Evolutionary conservation across 2,888 invertebrate genomes (phyloP), one percentile per base, ranked within the genome.

Genomic region (Tipula unca): DNA sequence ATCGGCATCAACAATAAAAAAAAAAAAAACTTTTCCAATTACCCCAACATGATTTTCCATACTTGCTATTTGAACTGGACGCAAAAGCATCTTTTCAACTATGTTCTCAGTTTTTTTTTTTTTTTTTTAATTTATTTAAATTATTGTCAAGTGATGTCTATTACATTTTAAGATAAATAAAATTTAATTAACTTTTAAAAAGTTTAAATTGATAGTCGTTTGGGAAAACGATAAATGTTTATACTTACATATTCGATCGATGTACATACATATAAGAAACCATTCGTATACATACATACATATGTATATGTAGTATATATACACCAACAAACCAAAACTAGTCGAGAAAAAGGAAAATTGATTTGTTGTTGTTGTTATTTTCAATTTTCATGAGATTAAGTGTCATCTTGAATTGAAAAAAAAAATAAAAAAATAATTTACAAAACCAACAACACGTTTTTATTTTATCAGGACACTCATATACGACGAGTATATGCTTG

Each of bases 121-220:
- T 36, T 36, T 39, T 39, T 39, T 10, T 2, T 10, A 39, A 13
- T 39, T 25, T 25, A 69, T 69, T 69, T 69, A 69, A 69, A 69
- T 69, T 69, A 69, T 69, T 69, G 69, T 69, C 69, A 69, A 69
- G 69, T 69, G 69, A 69, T 69, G 69, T 69, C 69, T 69, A 69
- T 69, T 69, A 6, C 69, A 69, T 69, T 69, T 10, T 69, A 69
- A 69, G 69, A 69, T 69, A 69, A 69, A 69, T 69, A 69, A 69
- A 69, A 69, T 69, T 69, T 69, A 69, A 69, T 69, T 69, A 69
- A 69, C 69, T 69, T 69, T 69, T 69, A 25, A 20, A 69, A 69
- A 69, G 69, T 69, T 69, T 25, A 69, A 25, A 69, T 25, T 69
- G 25, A 69, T 69, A 69, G 69, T 69, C 69, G 8, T 69, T 69